Base-by-base conservation (phyloP, 2,797 vertebrate species). In the Setipinna tenuifilis region DNA sequence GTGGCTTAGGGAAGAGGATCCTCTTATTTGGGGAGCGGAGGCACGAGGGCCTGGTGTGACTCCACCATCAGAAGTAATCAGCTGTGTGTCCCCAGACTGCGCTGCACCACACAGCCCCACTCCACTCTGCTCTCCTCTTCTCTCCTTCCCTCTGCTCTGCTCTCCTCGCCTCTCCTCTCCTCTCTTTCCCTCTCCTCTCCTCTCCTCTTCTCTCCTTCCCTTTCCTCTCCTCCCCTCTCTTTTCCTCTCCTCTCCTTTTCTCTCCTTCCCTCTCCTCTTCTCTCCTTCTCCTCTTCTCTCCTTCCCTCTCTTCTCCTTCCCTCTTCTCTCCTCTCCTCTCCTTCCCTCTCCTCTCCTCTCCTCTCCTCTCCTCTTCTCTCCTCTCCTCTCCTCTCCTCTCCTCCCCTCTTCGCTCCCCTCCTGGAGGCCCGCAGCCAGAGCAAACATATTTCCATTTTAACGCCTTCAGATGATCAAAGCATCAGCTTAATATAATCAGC, bases 401-500 rank as follows among this genome's bases (percentile, higher is more conserved):
- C 71, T 41, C 71, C 41, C 71, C 35, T 44, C 71, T 44, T 54
- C 57, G 54, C 65, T 80, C 82, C 84, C 75, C 82, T 21, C 21
- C 58, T 25, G 41, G 80, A 71, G 85, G 94, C 93, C 95, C 95
- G 93, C 93, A 96, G 96, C 96, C 94, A 96, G 93, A 92, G 94
- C 96, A 97, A 96, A 96, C 96, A 97, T 96, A 97, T 98, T 98
- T 97, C 96, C 96, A 98, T 98, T 98, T 98, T 97, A 98, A 97
- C 95, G 96, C 96, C 96, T 98, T 97, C 93, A 96, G 95, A 97
- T 97, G 97, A 98, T 99, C 98, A 98, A 98, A 99, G 97, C 95
- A 96, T 96, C 94, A 96, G 96, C 97, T 98, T 98, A 98, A 98
- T 98, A 98, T 97, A 98, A 98, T 98, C 97, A 98, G 97, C 96